phyloP scores from a whole-genome alignment of 2,113 vertebrate genomes.

The Entelurus aequoreus region DNA sequence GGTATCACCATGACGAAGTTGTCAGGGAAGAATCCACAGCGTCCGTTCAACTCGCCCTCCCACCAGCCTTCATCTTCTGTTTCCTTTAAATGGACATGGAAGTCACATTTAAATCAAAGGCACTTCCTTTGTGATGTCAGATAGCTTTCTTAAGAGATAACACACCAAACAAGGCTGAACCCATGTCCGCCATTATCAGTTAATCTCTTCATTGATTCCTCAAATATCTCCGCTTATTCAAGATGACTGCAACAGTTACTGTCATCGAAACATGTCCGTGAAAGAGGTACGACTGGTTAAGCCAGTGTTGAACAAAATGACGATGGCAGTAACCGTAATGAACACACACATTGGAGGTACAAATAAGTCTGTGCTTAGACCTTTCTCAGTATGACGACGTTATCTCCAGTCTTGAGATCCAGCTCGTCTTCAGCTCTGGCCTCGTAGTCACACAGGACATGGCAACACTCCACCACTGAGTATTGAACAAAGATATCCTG shows the following conservation, averaged over 20 bases:
- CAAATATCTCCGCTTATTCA: neutral
- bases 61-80: conserved; percentile 84
- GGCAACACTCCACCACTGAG: conserved; percentile 70
- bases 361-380: conserved; percentile 44
- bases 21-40: conserved; percentile 80
- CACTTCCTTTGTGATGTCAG: conserved; percentile 27
- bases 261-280: conserved; percentile 2
- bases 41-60: conserved; percentile 79
- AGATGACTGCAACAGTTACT: neutral
- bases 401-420: conserved; percentile 71
- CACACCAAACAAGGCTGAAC: neutral
- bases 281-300: conserved; percentile 29
- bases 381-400: conserved; percentile 75
- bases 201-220: neutral
- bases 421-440: conserved; percentile 75
- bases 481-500: conserved; percentile 1
- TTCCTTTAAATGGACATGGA: conserved; percentile 57
- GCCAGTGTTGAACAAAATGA: conserved; percentile 13
- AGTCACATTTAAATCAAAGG: conserved; percentile 27
- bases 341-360: neutral
- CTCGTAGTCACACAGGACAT: conserved; percentile 78
- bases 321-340: too few species aligned
- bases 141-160: conserved; percentile 10
- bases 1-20: conserved; percentile 83
- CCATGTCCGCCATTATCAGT: neutral